Conservation (phyloP, 92 coral and sea anemone species). For the Muricea muricata region DNA sequence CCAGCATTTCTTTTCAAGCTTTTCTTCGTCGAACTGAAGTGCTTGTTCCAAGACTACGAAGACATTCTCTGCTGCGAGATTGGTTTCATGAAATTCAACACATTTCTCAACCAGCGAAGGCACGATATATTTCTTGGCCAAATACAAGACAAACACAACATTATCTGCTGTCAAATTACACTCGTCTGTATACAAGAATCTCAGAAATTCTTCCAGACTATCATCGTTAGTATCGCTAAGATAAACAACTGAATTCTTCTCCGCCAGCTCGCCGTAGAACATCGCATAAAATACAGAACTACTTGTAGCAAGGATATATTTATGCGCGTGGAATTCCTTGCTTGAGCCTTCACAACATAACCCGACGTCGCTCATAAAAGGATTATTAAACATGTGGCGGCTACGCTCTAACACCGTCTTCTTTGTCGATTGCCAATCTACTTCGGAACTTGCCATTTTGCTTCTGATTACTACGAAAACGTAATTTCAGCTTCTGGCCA, state of each 20-base stretch:
- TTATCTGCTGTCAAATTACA: constrained; percentile 60
- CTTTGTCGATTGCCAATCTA: too few relatives aligned
- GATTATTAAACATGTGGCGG: too few relatives aligned
- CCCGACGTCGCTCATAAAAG: too few relatives aligned
- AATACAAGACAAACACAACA: constrained; percentile 65
- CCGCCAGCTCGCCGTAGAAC: constrained; percentile 77
- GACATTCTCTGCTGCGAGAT: constrained; percentile 58
- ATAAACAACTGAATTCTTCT: constrained; percentile 56
- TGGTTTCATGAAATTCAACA: constrained; percentile 48
- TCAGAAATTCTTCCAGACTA: constrained; percentile 71
- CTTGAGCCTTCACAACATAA: too few relatives aligned
- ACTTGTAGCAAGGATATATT: too few relatives aligned
- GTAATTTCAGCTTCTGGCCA: too few relatives aligned
- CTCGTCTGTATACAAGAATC: constrained; percentile 68
- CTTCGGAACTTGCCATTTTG: background rate
- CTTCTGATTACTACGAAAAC: too few relatives aligned
- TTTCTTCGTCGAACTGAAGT: constrained; percentile 55
- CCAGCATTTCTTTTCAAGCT: constrained; percentile 73
- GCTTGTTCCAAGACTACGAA: constrained; percentile 65
- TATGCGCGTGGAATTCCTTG: background rate
- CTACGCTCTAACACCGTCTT: too few relatives aligned
- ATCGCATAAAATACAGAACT: constrained; percentile 83
- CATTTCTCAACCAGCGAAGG: constrained; percentile 63
- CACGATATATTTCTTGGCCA: constrained; percentile 72
- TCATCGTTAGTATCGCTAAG: constrained; percentile 70